Evolutionary conservation across 2,113 vertebrate species (phyloP).

Genomic region (Apus apus): DNA sequence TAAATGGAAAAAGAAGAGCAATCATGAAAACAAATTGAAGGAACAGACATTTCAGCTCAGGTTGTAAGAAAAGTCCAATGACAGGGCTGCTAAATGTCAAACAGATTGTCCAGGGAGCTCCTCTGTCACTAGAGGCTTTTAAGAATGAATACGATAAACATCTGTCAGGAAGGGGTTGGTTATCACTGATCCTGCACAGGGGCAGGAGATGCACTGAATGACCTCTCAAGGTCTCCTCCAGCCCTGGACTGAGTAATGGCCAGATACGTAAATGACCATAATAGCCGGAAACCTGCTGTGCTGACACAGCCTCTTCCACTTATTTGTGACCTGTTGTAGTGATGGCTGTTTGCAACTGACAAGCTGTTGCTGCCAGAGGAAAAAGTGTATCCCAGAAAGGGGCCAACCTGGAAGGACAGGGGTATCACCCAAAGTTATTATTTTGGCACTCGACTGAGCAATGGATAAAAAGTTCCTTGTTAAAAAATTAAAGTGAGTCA

Average conservation of each 20-base stretch:
- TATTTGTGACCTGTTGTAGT: neutral
- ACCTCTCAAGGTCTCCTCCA: constrained; percentile 57
- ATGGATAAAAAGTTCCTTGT: neutral
- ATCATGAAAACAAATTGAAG: neutral
- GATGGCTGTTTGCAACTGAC: fast-evolving
- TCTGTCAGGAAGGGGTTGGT: neutral
- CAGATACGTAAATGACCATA: neutral
- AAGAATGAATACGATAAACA: neutral
- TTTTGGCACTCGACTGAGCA: neutral
- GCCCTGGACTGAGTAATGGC: neutral
- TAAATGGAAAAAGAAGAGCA: neutral
- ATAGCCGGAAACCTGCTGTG: neutral
- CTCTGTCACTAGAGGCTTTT: neutral
- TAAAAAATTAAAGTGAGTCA: neutral
- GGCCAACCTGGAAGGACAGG: neutral
- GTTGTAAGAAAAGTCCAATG: neutral
- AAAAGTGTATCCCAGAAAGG: fast-evolving
- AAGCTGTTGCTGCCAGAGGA: neutral
- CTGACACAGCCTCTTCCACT: neutral
- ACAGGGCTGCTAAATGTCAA: constrained; percentile 8
- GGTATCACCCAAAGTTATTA: neutral
- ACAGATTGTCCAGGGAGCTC: neutral
- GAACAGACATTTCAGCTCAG: neutral
- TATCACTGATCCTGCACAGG: neutral
- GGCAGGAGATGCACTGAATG: neutral